phyloP scores from a whole-genome alignment of 2,888 invertebrate genomes.

The Heliconius ethilla region DNA sequence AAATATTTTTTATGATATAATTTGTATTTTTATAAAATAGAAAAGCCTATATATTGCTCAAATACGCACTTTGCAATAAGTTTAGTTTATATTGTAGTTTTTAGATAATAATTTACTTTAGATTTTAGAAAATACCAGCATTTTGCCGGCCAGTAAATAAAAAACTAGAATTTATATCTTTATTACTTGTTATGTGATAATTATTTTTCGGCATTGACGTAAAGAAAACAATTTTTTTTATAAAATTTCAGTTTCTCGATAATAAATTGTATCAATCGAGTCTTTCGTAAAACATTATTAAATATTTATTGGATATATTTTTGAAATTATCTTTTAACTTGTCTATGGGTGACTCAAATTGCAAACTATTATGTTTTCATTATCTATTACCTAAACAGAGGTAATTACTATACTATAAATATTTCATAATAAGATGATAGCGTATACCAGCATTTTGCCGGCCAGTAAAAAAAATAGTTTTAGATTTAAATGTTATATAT shows the following conservation, averaged over 20 bases:
- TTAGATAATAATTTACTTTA: constrained; percentile 4
- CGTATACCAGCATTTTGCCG: constrained; percentile 7
- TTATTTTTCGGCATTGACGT: not conserved
- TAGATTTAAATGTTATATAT: not conserved
- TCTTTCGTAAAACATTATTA: too few relatives aligned
- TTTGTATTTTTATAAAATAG: constrained; percentile 6
- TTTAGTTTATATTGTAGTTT: constrained; percentile 1
- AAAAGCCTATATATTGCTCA: constrained; percentile 25
- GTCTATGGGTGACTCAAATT: too few relatives aligned
- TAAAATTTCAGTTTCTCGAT: not conserved
- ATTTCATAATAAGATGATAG: not conserved
- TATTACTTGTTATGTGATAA: constrained; percentile 26
- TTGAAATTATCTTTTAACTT: too few relatives aligned
- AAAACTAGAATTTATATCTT: constrained; percentile 44
- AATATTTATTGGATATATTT: too few relatives aligned
- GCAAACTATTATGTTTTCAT: not conserved
- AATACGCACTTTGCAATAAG: constrained; percentile 11
- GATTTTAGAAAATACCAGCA: constrained; percentile 49
- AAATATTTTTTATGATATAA: not conserved
- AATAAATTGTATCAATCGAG: too few relatives aligned
- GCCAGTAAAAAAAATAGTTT: not conserved
- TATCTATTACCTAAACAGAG: not conserved
- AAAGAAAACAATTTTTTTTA: not conserved
- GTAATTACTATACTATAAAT: not conserved
- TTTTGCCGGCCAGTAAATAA: constrained; percentile 69